Conservation (phyloP, 2,888 invertebrate genomes). For the Hydriomena furcata region DNA sequence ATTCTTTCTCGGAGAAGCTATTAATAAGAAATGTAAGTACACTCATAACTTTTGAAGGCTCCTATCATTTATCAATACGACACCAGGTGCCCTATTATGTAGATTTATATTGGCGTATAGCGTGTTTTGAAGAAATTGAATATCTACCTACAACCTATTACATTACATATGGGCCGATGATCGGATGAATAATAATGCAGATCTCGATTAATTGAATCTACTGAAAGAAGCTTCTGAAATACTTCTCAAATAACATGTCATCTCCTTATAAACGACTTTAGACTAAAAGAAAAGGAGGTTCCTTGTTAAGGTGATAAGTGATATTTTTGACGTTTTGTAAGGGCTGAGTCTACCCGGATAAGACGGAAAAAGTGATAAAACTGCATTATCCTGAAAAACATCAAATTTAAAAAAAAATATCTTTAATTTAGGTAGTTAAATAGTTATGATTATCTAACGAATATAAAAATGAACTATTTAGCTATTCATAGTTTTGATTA, state of each 20-base stretch:
- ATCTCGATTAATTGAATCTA: slow-evolving; percentile 1
- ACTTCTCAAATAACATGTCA: slow-evolving; percentile 1
- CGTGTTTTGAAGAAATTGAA: slow-evolving; percentile 33
- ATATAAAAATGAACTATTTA: no score
- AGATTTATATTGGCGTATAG: slow-evolving; percentile 32
- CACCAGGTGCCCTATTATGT: slow-evolving; percentile 28
- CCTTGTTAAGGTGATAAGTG: no score
- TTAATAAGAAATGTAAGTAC: slow-evolving; percentile 8
- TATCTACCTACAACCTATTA: slow-evolving; percentile 13
- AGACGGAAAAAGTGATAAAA: no score
- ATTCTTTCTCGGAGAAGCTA: background rate
- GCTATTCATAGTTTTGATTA: no score
- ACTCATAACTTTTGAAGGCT: slow-evolving; percentile 18
- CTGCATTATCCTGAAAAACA: no score
- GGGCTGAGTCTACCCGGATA: no score
- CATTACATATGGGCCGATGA: slow-evolving; percentile 3
- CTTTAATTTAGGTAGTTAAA: no score
- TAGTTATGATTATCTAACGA: no score
- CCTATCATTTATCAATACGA: slow-evolving; percentile 27
- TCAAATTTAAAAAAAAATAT: no score
- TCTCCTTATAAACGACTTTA: background rate
- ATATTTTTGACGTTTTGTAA: no score
- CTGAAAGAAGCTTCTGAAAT: background rate
- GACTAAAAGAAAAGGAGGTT: no score
- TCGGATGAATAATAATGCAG: slow-evolving; percentile 14